Evolutionary conservation across 2,797 vertebrate species (phyloP).

Genomic region (Cirrhinus mrigala): DNA sequence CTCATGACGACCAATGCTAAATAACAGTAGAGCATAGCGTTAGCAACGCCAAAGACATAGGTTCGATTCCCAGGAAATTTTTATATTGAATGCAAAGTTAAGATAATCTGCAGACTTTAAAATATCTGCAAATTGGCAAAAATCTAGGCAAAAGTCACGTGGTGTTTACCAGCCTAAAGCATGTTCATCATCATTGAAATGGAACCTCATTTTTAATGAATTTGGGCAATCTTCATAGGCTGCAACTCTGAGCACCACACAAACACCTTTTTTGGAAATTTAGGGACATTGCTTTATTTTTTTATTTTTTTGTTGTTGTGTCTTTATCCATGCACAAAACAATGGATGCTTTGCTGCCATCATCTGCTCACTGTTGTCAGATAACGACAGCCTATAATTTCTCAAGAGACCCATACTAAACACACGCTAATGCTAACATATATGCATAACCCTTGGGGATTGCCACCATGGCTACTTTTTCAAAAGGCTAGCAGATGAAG

Average conservation of each 20-base stretch:
- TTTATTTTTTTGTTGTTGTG: not conserved
- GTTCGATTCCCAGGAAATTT: not conserved
- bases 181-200: not conserved
- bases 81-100: no score
- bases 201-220: not conserved
- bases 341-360: constrained; percentile 9
- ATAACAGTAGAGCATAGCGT: not conserved
- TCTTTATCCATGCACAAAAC: not conserved
- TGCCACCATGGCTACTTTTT: constrained; percentile 1
- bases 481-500: constrained; percentile 28
- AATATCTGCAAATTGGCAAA: not conserved
- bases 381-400: constrained; percentile 36
- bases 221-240: not conserved
- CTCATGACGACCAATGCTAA: not conserved
- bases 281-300: not conserved
- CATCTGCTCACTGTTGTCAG: constrained; percentile 35
- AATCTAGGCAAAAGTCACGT: not conserved
- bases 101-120: no score
- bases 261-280: not conserved
- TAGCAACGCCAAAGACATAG: not conserved
- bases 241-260: not conserved
- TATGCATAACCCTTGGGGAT: constrained; percentile 38
- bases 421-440: constrained; percentile 27
- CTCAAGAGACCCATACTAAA: constrained; percentile 45
- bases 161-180: not conserved